Conservation (phyloP, 1,140 invertebrate species). For the Apocrypta bakeri region DNA sequence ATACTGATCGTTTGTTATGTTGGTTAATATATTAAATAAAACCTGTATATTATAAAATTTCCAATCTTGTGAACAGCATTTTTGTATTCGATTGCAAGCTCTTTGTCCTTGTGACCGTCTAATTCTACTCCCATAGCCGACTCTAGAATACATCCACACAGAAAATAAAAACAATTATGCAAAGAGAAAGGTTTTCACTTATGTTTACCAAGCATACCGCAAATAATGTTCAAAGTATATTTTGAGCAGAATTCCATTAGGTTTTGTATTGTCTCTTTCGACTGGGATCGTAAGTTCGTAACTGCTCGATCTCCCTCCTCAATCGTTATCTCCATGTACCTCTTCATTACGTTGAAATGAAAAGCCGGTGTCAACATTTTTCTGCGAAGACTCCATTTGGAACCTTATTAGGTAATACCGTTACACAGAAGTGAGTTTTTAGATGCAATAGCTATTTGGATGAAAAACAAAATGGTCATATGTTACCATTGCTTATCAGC, state of each 20-base stretch:
- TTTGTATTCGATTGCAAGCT: slow-evolving; percentile 30
- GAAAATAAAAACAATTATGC: no score
- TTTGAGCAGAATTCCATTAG: slow-evolving; percentile 81
- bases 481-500: no score
- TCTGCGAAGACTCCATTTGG: no score
- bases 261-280: slow-evolving; percentile 68
- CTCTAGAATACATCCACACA: no score
- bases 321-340: slow-evolving; percentile 78
- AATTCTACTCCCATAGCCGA: slow-evolving; percentile 87
- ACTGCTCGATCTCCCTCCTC: slow-evolving; percentile 57
- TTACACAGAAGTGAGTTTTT: no score
- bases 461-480: no score
- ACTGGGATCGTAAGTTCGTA: slow-evolving; percentile 59
- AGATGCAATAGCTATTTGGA: no score
- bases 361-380: slow-evolving; percentile 92
- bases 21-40: no score
- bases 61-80: slow-evolving; percentile 18
- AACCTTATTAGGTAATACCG: no score
- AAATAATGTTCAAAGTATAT: slow-evolving; percentile 86
- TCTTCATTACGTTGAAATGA: slow-evolving; percentile 90
- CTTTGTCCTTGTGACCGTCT: slow-evolving; percentile 75
- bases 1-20: not conserved
- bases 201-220: slow-evolving; percentile 77
- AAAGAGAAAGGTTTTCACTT: no score
- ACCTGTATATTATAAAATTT: slow-evolving; percentile 48